phyloP scores from a whole-genome alignment of 2,888 invertebrate genomes.

The Diadegma fenestrale region DNA sequence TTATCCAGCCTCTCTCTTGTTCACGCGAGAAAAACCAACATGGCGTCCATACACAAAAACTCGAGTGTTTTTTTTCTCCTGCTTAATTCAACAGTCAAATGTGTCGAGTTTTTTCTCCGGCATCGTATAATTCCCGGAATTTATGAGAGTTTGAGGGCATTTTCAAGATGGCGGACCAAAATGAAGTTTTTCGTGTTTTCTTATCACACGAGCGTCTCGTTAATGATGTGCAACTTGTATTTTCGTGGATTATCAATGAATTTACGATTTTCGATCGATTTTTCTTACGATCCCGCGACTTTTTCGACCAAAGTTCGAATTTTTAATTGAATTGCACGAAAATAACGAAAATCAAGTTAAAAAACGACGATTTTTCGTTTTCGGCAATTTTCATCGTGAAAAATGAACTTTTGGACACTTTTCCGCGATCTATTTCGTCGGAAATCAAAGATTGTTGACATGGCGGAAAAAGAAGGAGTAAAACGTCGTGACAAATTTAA shows the following conservation, averaged over 20 bases:
- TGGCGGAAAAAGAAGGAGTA: neutral
- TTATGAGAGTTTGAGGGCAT: neutral
- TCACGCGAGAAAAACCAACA: neutral
- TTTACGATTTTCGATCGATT: neutral
- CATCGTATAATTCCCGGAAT: neutral
- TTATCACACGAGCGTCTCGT: neutral
- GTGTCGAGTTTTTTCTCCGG: neutral
- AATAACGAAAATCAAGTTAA: neutral
- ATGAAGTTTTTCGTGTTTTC: neutral
- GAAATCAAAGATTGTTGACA: neutral
- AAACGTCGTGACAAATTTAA: neutral
- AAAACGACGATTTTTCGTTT: neutral
- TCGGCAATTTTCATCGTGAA: neutral
- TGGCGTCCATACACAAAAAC: neutral
- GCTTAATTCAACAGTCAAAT: neutral
- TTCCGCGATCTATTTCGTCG: neutral
- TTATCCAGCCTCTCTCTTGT: neutral
- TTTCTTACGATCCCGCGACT: neutral
- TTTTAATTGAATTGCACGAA: neutral
- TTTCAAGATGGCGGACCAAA: slow-evolving; percentile 25
- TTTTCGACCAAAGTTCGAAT: no score
- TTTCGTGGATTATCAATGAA: neutral
- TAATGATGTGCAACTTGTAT: neutral
- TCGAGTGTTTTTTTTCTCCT: neutral
- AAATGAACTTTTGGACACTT: neutral